A percentile compares a stretch with the other conserved stretches of the same genome.
These are phyloP conservation scores for Drosophila orena DNA, from an alignment of 1,140 invertebrate genomes.

Conservation along the genomic window DNA sequence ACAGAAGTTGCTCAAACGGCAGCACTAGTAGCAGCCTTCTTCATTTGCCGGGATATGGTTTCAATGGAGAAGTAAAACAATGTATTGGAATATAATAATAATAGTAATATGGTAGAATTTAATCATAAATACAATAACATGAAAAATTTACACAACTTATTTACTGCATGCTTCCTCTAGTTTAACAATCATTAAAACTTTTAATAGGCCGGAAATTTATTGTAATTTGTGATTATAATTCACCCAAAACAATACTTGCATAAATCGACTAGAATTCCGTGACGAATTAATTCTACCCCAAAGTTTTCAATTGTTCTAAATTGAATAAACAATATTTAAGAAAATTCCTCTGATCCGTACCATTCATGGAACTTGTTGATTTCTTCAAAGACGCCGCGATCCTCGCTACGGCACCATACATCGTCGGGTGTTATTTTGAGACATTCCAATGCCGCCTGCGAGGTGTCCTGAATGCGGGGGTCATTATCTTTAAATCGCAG, in stretches of 20 bases:
- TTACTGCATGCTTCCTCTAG: too few species aligned
- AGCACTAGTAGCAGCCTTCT: constrained; percentile 23
- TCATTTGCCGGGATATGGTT: constrained; percentile 34
- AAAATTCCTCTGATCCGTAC: not conserved
- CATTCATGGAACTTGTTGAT: not conserved
- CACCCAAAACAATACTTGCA: too few species aligned
- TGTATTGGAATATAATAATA: not conserved
- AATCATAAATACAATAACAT: not conserved
- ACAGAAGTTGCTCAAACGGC: constrained; percentile 37
- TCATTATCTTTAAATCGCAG: constrained; percentile 34
- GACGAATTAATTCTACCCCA: too few species aligned
- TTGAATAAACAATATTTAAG: not conserved
- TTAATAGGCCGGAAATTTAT: too few species aligned
- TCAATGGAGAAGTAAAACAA: constrained; percentile 31
- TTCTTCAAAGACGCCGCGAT: constrained; percentile 10
- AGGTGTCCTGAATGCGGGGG: constrained; percentile 30
- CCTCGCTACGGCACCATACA: constrained; percentile 24
- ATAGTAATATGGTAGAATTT: not conserved
- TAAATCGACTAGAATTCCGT: too few species aligned
- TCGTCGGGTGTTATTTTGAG: constrained; percentile 23
- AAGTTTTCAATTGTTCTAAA: too few species aligned
- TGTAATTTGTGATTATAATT: too few species aligned
- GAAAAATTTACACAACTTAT: not conserved
- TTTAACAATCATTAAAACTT: too few species aligned
- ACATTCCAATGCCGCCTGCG: constrained; percentile 13